Evolutionary conservation across 1,140 invertebrate species (phyloP).

Genomic region (Trinorchestia longiramus): DNA sequence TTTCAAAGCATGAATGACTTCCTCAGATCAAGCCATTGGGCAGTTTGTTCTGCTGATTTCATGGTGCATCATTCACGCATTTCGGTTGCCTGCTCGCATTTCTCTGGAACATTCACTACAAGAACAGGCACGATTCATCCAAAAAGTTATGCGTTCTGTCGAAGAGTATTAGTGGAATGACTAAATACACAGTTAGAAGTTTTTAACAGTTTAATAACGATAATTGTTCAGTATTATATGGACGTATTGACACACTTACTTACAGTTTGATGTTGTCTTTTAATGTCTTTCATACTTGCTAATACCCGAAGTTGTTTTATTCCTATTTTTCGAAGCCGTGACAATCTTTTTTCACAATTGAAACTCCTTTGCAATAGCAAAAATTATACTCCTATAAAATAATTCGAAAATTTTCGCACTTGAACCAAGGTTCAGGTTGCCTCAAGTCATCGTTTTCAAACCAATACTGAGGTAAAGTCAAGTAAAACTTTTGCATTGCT

Average conservation of each 20-base stretch:
- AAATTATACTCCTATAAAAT: not conserved
- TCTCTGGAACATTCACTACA: not conserved
- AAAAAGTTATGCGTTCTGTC: not conserved
- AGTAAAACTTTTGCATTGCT: not conserved
- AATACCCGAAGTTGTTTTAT: not conserved
- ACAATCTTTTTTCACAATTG: not conserved
- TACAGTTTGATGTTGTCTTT: not conserved
- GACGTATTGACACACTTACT: not conserved
- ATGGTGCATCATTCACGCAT: constrained; percentile 10
- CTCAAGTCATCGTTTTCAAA: not conserved
- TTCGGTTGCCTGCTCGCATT: not conserved
- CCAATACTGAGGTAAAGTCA: not conserved
- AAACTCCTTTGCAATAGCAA: not conserved
- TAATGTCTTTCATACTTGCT: not conserved
- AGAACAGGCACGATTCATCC: not conserved
- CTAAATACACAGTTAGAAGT: not conserved
- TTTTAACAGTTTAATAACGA: not conserved
- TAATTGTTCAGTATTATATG: not conserved
- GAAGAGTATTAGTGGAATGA: not conserved
- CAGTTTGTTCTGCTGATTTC: not conserved
- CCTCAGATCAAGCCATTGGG: not conserved
- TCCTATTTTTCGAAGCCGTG: not conserved
- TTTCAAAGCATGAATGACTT: constrained; percentile 6
- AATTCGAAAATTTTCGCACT: not conserved
- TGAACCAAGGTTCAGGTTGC: not conserved